Base-by-base conservation (phyloP, 2,888 invertebrate species). In the Eristalis intricaria region DNA sequence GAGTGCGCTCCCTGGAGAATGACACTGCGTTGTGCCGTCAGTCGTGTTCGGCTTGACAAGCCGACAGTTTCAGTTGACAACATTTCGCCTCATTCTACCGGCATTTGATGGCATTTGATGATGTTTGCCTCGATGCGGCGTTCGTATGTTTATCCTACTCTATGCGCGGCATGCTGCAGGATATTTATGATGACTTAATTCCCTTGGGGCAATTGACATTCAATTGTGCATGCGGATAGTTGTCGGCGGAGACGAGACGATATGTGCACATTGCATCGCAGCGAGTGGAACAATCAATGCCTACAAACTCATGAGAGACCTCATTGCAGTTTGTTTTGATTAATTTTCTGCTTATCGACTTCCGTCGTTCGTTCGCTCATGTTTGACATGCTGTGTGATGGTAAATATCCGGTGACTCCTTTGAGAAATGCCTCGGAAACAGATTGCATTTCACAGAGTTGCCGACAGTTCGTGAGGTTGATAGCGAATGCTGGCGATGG, bases 291-390 rank as follows among this genome's bases (percentile, higher is more conserved):
- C 85, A 81, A 81, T 85, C 85, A 77, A 19, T n/a, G 69, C 69
- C 61, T 75, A 70, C 73, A 43, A 73, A 50, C 19, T 65, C 68
- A 74, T 73, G 73, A 83, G 73, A 83, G 85, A 78, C 82, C 78
- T 82, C 82, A 63, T 71, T 86, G 83, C 86, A 87, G 87, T 87
- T 84, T 87, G 87, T 87, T 87, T 84, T 87, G 87, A 87, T 87
- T 87, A 87, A 87, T 87, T 87, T 87, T 87, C 87, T 84, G 87
- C 87, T 87, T 87, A 84, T 87, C 87, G 87, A 87, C 87, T 87
- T 87, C 87, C 87, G 87, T 83, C 86, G 86, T 86, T 35, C 70
- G 66, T 68, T 75, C 65, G 66, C 71, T 75, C 71, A 32, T 87
- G 87, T 83, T 86, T 82, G 82, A 74, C 77, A 70, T 83, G 83